phyloP scores from a whole-genome alignment of 2,113 vertebrate species.

The Hemiscyllium ocellatum region DNA sequence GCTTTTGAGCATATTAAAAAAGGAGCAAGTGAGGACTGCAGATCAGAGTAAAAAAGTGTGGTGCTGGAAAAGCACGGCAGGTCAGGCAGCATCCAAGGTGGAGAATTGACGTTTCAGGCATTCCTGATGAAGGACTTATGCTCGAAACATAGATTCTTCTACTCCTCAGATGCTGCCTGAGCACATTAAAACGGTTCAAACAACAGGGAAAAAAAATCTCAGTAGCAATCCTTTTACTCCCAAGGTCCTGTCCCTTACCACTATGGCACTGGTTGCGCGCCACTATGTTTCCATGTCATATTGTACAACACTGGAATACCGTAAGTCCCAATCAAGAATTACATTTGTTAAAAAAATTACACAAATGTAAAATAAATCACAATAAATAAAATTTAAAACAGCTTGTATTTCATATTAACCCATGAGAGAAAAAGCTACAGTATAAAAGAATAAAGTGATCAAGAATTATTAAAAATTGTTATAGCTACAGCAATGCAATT shows the following conservation, averaged over 20 bases:
- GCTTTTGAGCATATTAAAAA: neutral
- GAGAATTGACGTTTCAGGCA: too few species aligned
- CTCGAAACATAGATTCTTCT: too few species aligned
- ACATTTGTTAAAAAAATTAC: neutral
- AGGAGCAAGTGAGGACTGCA: too few species aligned
- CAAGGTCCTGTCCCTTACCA: neutral
- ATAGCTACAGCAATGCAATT: neutral
- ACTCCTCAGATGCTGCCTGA: too few species aligned
- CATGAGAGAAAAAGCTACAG: neutral
- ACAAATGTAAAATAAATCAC: neutral
- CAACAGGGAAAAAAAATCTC: neutral
- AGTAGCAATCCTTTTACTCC: neutral
- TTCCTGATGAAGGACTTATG: too few species aligned
- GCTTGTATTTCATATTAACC: neutral
- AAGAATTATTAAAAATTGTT: neutral
- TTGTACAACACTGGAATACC: neutral
- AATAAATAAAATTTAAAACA: neutral
- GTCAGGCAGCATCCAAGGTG: too few species aligned
- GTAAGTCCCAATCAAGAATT: neutral
- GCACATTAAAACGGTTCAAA: neutral
- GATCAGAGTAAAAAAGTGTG: too few species aligned
- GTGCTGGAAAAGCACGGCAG: too few species aligned
- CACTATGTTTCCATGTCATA: neutral
- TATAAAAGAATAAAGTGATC: neutral
- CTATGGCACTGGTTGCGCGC: neutral